Conservation (phyloP, 2,888 invertebrate genomes). For the Abrostola tripartita region DNA sequence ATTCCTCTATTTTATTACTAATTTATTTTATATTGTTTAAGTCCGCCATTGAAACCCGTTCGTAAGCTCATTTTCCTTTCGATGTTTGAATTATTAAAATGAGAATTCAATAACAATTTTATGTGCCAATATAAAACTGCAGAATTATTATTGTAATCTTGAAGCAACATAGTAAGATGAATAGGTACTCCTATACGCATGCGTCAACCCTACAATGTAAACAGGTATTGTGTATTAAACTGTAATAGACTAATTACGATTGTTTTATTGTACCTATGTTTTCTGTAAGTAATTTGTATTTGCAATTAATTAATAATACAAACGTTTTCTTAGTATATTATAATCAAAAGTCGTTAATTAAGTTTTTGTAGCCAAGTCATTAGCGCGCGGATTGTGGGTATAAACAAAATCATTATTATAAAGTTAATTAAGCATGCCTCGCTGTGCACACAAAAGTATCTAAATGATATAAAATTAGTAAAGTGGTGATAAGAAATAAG, state of each 20-base stretch:
- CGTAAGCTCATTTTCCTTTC: slow-evolving; percentile 42
- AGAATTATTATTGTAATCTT: slow-evolving; percentile 32
- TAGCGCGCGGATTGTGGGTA: slow-evolving; percentile 32
- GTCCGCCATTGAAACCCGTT: slow-evolving; percentile 44
- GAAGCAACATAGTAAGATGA: slow-evolving; percentile 30
- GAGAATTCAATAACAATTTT: slow-evolving; percentile 41
- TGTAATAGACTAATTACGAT: slow-evolving; percentile 17
- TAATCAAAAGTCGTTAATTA: slow-evolving; percentile 19
- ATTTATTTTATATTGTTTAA: slow-evolving; percentile 65
- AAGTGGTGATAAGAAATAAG: slow-evolving; percentile 33
- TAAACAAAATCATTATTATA: slow-evolving; percentile 50
- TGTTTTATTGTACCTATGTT: background rate
- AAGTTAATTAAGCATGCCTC: slow-evolving; percentile 34
- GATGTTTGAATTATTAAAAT: slow-evolving; percentile 43
- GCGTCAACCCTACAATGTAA: slow-evolving; percentile 21
- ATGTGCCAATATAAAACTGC: slow-evolving; percentile 46
- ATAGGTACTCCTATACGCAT: background rate
- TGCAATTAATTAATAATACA: slow-evolving; percentile 12
- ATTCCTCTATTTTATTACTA: slow-evolving; percentile 77
- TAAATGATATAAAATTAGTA: slow-evolving; percentile 54
- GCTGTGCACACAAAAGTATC: slow-evolving; percentile 37
- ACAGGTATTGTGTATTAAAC: slow-evolving; percentile 1
- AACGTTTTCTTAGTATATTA: slow-evolving; percentile 12
- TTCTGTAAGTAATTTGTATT: background rate
- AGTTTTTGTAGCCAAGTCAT: slow-evolving; percentile 35